phyloP scores from a whole-genome alignment of 1,140 invertebrate genomes.

The Trichoplusia ni region DNA sequence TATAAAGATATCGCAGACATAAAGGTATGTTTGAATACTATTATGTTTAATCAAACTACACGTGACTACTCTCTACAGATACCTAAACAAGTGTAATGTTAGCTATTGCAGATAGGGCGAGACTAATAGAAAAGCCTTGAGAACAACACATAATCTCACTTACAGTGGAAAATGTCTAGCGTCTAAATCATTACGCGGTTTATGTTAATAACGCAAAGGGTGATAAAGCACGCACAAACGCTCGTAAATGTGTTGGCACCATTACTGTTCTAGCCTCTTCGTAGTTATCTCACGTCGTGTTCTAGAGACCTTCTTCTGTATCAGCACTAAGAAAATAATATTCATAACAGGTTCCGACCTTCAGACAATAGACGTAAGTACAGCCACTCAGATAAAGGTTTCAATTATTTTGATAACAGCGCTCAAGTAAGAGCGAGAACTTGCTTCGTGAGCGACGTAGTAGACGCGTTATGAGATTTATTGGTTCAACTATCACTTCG shows the following conservation, averaged over 20 bases:
- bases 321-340: conserved; percentile 18
- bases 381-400: background rate
- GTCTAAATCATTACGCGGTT: conserved; percentile 50
- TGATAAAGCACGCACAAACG: conserved; percentile 65
- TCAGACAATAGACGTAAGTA: conserved; percentile 15
- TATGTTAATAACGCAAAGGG: conserved; percentile 51
- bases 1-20: no score
- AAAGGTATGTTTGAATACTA: no score
- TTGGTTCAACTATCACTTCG: no score
- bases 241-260: conserved; percentile 47
- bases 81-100: background rate
- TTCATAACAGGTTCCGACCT: conserved; percentile 25
- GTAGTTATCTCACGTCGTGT: conserved; percentile 43
- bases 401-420: background rate
- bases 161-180: conserved; percentile 39
- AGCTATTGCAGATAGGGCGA: conserved; percentile 15
- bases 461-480: background rate
- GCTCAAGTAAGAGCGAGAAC: background rate
- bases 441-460: background rate
- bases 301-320: conserved; percentile 28
- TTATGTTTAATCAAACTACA: conserved; percentile 2
- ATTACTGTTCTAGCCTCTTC: conserved; percentile 32
- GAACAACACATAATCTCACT: conserved; percentile 29
- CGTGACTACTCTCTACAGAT: background rate
- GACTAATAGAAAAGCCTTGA: conserved; percentile 33